Base-by-base conservation (phyloP, 2,888 invertebrate genomes). In the Microchrysa polita region DNA sequence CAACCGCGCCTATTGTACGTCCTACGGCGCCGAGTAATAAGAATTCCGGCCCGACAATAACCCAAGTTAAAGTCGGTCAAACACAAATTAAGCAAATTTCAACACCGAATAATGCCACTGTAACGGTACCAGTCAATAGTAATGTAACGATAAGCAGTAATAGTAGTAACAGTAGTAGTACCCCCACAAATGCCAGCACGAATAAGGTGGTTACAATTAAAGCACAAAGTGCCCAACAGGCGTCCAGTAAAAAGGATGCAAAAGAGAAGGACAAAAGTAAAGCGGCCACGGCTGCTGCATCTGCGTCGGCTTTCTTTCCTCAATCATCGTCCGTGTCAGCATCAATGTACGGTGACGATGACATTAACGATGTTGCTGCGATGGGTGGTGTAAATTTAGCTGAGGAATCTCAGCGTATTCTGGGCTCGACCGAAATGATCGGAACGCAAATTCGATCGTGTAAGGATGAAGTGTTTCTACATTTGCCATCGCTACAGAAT, bases 371-470 rank as follows among this genome's bases (percentile, higher is more conserved):
- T 86, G 98, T 98, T 14, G 97, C 98, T 40, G 97, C 98, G 10
- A 98, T 98, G 98, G 98, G 98, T 77, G 98, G 98, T 67, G 98
- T 98, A 73, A 98, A 98, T 86, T 88, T 98, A 80, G 94, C 94
- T 0, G 98, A 98, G 86, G 98, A 98, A 86, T 93, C 94, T 48
- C 96, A 96, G 84, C 91, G 95, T 84, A 98, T 98, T 81, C 88
- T 98, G 75, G 95, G 95, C 14, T 92, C 94, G 16, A 93, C 95
- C 1, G 95, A 96, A 80, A 90, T 94, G 83, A 93, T 96, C 77
- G 95, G 95, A 27, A 93, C 94, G 1, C 95, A 95, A 83, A 93
- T 93, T 76, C 86, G 89, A 82, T 97, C 97, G 0, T 96, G 96
- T 86, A 96, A 96, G 85, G 98, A 98, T 82, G 97, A 97, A 83